Percentiles rank a stretch among this genome's conserved stretches.
phyloP scores from a whole-genome alignment of 2,797 vertebrate genomes.

The Helicolenus hilgendorfi region DNA sequence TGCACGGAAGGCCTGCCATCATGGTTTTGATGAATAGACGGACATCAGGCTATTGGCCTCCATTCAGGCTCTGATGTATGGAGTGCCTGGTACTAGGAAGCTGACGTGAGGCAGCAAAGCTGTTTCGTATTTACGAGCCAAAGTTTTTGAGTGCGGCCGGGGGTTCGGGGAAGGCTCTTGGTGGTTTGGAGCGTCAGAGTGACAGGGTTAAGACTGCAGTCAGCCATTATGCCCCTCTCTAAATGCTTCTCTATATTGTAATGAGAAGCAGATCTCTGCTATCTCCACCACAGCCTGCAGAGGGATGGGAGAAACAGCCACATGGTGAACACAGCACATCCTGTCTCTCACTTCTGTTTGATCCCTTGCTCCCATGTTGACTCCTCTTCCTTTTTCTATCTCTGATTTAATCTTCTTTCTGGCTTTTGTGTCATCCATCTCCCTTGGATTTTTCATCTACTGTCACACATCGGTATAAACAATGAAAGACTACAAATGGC shows the following conservation, averaged over 20 bases:
- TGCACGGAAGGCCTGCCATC: conserved; percentile 64
- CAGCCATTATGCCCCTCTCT: conserved; percentile 73
- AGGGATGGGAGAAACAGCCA: conserved; percentile 48
- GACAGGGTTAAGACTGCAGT: conserved; percentile 80
- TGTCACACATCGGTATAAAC: conserved; percentile 38
- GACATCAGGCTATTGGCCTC: conserved; percentile 57
- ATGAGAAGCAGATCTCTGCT: conserved; percentile 77
- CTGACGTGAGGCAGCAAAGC: conserved; percentile 64
- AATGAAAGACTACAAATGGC: conserved; percentile 55
- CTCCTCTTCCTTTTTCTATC: conserved; percentile 10
- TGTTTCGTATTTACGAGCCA: conserved; percentile 79
- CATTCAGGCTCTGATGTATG: conserved; percentile 69
- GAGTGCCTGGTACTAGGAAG: conserved; percentile 63
- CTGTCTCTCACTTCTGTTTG: conserved; percentile 18
- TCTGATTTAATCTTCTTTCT: conserved; percentile 24
- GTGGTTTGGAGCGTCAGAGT: conserved; percentile 70
- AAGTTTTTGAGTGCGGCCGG: conserved; percentile 53
- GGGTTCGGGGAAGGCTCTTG: conserved; percentile 49
- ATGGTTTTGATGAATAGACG: conserved; percentile 72
- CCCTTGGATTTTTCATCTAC: conserved; percentile 19
- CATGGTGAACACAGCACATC: conserved; percentile 33
- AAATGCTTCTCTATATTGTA: conserved; percentile 65
- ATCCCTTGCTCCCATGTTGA: neutral
- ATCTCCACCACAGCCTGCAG: conserved; percentile 44
- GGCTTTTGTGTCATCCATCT: conserved; percentile 31